These are phyloP conservation scores for Theristicus caerulescens DNA, from an alignment of 2,113 vertebrate species.

Conservation along the genomic window DNA sequence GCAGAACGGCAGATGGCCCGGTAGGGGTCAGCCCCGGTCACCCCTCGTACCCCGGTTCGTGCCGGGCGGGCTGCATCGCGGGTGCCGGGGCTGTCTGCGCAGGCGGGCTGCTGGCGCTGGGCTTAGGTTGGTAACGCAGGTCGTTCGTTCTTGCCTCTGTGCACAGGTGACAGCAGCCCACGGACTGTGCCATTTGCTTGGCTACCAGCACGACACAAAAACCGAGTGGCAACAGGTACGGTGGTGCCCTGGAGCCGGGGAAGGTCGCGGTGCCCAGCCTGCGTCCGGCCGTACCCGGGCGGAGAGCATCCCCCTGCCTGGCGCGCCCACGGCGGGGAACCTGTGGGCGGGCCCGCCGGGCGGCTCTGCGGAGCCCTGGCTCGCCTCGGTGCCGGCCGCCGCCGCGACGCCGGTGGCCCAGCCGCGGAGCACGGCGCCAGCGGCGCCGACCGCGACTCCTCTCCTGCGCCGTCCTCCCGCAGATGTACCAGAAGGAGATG, in stretches of 20 bases:
- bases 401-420: too few relatives aligned
- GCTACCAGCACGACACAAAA: conserved; percentile 84
- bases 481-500: conserved; percentile 88
- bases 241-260: not conserved
- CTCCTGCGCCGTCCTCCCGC: not conserved
- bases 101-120: not conserved
- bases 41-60: rapidly evolving
- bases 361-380: not conserved
- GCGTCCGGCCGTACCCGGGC: not conserved
- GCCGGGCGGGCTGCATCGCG: rapidly evolving
- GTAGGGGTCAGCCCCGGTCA: too few relatives aligned
- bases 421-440: not conserved
- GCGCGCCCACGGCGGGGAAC: rapidly evolving
- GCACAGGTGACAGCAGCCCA: conserved; percentile 85
- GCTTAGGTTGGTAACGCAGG: rapidly evolving
- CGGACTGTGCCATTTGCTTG: conserved; percentile 90
- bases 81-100: too few relatives aligned
- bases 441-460: not conserved
- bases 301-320: too few relatives aligned
- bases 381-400: too few relatives aligned
- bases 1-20: not conserved
- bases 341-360: not conserved
- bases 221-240: conserved; percentile 84
- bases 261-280: too few relatives aligned
- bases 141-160: not conserved